phyloP scores from a whole-genome alignment of 2,113 vertebrate genomes.

The Scomber japonicus region DNA sequence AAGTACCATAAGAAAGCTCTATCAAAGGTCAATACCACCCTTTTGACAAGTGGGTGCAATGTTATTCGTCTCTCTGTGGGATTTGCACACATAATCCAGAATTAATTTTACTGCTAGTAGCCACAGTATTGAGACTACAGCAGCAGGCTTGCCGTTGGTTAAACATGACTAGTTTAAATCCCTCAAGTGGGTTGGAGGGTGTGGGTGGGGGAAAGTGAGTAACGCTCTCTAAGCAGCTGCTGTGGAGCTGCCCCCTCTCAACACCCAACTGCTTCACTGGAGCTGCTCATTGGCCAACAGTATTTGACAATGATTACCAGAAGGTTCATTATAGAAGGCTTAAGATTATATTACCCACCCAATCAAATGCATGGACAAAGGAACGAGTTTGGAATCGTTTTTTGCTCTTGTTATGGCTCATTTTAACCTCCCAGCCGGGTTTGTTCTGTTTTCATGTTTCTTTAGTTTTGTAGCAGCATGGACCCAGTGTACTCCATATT shows the following conservation, averaged over 20 bases:
- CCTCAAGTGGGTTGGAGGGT: conserved; percentile 8
- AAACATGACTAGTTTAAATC: conserved; percentile 8
- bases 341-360: too few species aligned
- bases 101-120: background rate
- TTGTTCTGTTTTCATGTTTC: too few species aligned
- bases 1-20: background rate
- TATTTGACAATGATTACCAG: background rate
- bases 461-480: background rate
- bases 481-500: too few species aligned
- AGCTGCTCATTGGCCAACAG: background rate
- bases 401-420: too few species aligned
- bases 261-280: background rate
- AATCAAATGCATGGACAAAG: background rate
- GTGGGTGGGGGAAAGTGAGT: background rate
- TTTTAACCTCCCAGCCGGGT: too few species aligned
- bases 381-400: background rate
- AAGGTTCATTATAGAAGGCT: background rate
- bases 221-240: background rate
- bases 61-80: background rate
- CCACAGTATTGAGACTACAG: background rate
- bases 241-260: background rate
- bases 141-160: background rate
- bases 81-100: conserved; percentile 3
- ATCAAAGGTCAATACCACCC: conserved; percentile 14
- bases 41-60: background rate